Conservation (phyloP, 2,888 invertebrate genomes). For the Drosophila gaucha region DNA sequence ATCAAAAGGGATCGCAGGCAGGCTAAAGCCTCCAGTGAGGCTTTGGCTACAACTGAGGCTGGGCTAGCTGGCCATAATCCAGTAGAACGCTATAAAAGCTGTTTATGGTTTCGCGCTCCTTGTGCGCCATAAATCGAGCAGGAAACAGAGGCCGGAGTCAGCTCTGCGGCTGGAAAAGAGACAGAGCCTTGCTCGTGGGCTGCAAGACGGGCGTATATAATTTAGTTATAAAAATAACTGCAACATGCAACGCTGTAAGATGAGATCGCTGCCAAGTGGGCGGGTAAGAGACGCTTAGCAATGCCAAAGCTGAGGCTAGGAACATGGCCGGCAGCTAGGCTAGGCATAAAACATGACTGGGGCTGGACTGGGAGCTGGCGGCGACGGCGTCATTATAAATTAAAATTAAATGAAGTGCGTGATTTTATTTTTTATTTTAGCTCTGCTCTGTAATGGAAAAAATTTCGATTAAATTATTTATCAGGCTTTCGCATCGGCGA, state of each 20-base stretch:
- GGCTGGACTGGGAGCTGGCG: slow-evolving; percentile 24
- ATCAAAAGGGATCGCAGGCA: slow-evolving; percentile 57
- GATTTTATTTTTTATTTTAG: slow-evolving; percentile 50
- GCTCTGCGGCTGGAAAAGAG: slow-evolving; percentile 8
- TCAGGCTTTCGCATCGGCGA: slow-evolving; percentile 60
- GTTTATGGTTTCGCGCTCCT: slow-evolving; percentile 84
- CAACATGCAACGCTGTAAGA: slow-evolving; percentile 72
- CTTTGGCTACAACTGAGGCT: slow-evolving; percentile 22
- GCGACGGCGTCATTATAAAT: slow-evolving; percentile 77
- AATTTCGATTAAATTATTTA: slow-evolving; percentile 81
- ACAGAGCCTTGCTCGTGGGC: slow-evolving; percentile 32
- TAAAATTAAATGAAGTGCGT: slow-evolving; percentile 79
- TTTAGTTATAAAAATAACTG: slow-evolving; percentile 84
- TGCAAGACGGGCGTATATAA: slow-evolving; percentile 76
- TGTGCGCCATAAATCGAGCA: slow-evolving; percentile 79
- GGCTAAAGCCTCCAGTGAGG: neutral
- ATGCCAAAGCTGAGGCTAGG: slow-evolving; percentile 15
- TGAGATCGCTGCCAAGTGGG: slow-evolving; percentile 67
- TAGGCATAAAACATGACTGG: slow-evolving; percentile 51
- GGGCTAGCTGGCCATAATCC: slow-evolving; percentile 70
- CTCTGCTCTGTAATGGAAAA: slow-evolving; percentile 53
- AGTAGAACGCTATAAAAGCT: slow-evolving; percentile 84
- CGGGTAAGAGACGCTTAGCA: slow-evolving; percentile 18
- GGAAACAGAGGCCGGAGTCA: slow-evolving; percentile 52
- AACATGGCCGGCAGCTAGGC: slow-evolving; percentile 33